Evolutionary conservation across 2,113 vertebrate genomes (phyloP).

Genomic region (Chaetura pelagica): DNA sequence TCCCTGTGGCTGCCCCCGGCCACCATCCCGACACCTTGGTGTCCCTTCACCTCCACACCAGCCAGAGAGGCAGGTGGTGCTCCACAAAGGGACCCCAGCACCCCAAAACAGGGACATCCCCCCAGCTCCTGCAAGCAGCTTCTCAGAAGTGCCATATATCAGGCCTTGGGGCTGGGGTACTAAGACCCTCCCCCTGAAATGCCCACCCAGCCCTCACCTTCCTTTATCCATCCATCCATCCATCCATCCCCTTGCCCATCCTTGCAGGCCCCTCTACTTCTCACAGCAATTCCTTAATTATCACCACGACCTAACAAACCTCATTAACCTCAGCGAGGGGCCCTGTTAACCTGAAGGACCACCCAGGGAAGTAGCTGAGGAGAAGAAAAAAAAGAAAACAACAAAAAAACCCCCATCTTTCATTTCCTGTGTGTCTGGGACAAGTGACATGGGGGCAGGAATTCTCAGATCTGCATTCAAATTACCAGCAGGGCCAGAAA

Average conservation of each 20-base stretch:
- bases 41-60: fast-evolving
- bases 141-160: too few relatives aligned
- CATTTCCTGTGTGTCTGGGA: background rate
- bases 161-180: background rate
- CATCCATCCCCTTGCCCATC: background rate
- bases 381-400: background rate
- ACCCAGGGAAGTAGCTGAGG: background rate
- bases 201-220: fast-evolving
- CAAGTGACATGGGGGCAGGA: fast-evolving
- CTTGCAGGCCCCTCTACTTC: background rate
- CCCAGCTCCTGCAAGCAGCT: background rate
- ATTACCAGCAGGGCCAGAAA: fast-evolving
- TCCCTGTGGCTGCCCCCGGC: background rate
- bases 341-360: too few relatives aligned
- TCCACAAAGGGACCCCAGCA: background rate
- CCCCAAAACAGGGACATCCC: background rate
- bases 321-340: fast-evolving
- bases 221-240: too few relatives aligned
- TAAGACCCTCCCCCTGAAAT: too few relatives aligned
- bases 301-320: background rate
- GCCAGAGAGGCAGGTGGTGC: too few relatives aligned
- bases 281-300: background rate
- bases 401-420: background rate
- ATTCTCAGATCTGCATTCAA: too few relatives aligned
- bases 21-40: fast-evolving